Evolutionary conservation across 2,888 invertebrate genomes (phyloP).

Genomic region (Ariolimax columbianus): DNA sequence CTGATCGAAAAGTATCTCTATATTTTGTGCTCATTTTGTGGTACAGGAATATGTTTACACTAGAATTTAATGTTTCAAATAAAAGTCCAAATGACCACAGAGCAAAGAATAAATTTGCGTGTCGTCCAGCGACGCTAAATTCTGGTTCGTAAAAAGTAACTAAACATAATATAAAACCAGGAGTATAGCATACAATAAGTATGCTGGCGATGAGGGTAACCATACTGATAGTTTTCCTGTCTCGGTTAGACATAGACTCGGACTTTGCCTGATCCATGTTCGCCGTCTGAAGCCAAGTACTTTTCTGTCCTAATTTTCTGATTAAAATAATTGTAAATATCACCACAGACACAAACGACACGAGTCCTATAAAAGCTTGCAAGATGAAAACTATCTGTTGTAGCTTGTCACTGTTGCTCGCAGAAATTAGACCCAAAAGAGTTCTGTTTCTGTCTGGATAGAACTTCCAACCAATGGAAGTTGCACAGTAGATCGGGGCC

Average conservation of each 20-base stretch:
- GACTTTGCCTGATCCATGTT: neutral
- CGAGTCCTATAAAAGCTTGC: neutral
- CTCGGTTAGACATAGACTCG: neutral
- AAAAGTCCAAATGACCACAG: neutral
- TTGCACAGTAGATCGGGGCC: neutral
- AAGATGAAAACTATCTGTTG: neutral
- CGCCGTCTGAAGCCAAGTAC: neutral
- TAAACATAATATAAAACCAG: neutral
- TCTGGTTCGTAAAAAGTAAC: neutral
- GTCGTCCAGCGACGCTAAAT: neutral
- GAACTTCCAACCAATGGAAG: neutral
- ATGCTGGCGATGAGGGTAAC: neutral
- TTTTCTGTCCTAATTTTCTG: neutral
- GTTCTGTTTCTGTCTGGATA: neutral
- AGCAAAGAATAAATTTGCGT: neutral
- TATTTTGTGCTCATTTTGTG: neutral
- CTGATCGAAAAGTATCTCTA: neutral
- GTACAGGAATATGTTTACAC: neutral
- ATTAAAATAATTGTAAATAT: neutral
- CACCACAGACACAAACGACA: neutral
- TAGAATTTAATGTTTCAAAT: conserved; percentile 2
- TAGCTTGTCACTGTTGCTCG: neutral
- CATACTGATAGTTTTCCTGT: neutral
- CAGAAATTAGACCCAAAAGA: neutral
- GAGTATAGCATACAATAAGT: neutral